Evolutionary conservation across 2,888 invertebrate genomes (phyloP), one percentile per base, ranked within the genome.

Genomic region (Parasteatoda lunata): DNA sequence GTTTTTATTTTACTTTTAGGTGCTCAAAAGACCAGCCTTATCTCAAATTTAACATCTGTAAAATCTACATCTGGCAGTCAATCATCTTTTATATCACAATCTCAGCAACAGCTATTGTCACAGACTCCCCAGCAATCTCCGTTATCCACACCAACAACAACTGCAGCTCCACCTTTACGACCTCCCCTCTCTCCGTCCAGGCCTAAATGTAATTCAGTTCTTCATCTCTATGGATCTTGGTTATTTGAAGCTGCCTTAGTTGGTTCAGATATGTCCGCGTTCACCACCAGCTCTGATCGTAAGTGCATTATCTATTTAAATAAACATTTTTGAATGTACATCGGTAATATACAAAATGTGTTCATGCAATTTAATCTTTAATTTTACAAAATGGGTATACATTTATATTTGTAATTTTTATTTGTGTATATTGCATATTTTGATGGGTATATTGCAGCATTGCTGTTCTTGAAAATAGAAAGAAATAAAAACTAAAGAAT

Each of bases 211-310:
- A 98, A 98, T 92, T 98, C 98, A 89, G 96, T 98, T 91, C 94
- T 98, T 84, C 98, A 98, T 92, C 93, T 98, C 89, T 98, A 98
- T 92, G 98, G 98, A 2, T 96, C 97, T 91, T 98, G 98, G 98
- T 93, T 98, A 89, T 98, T 98, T 92, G 98, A 98, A 92, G 98
- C 98, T 5, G 96, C 98, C 3, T 95, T 98, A 90, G 96, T 97
- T 90, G 97, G 97, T 13, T 88, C 90, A 30, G 89, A 89, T 71
- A 80, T 84, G 79, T 54, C 77, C 47, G 65, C 79, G 30, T 89
- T 79, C 76, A 80, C 81, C 9, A 84, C 79, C 30, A 71, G 47
- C 47, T 84, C 78, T n/a, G 89, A 89, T 9, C 85, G 87, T 85
- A 81, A 85, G 13, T 88, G 30, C 30, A 30, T 30, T 30, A 30